Percentiles rank a stretch among this genome's conserved stretches.
Evolutionary conservation across 1,140 invertebrate genomes (phyloP).

Genomic region (Coenobita brevimanus): DNA sequence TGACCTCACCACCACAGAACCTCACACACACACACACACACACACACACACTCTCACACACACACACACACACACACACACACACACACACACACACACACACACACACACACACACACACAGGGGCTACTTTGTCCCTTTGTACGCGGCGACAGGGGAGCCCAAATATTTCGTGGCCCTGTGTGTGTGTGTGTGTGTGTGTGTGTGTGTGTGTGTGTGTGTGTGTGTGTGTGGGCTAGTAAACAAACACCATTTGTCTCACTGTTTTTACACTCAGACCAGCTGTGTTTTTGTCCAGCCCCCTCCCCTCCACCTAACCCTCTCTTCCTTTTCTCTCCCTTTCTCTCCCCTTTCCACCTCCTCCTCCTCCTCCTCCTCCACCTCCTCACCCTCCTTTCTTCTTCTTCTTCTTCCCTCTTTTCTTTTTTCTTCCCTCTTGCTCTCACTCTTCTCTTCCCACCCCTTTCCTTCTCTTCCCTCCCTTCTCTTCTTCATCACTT

Average conservation of each 20-base stretch:
- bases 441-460: not conserved
- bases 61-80: no score
- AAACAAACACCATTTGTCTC: conserved; percentile 40
- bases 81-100: no score
- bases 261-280: conserved; percentile 40
- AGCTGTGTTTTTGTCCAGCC: conserved; percentile 1
- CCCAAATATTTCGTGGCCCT: not conserved
- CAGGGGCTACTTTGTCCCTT: not conserved
- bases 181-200: not conserved
- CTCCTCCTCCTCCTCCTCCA: not conserved
- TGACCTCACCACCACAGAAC: no score
- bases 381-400: not conserved
- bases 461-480: not conserved
- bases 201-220: not conserved
- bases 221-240: not conserved
- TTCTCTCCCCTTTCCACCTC: not conserved
- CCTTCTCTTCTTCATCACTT: not conserved
- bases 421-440: no score
- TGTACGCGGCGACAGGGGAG: not conserved
- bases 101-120: no score
- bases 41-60: no score
- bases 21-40: no score
- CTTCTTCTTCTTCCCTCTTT: not conserved
- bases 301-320: not conserved
- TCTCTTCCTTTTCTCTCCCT: not conserved